Evolutionary conservation across 2,888 invertebrate species (phyloP), one percentile per base, ranked within the genome.

Genomic region (Herminia tarsipennalis): DNA sequence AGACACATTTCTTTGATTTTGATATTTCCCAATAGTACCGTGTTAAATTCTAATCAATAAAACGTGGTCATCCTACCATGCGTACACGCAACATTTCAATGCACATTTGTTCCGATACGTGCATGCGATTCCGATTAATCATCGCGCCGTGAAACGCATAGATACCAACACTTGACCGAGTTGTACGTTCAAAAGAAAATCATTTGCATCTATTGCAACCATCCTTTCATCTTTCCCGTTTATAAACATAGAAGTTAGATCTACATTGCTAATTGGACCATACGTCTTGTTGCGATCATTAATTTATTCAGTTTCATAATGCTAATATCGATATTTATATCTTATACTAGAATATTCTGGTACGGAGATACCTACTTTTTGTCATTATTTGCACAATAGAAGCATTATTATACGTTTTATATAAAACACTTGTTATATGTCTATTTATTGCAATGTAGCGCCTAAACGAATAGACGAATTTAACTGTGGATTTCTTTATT

Each of bases 131-230:
- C 49, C 58, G 56, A 75, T 69, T 68, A 66, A 70, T 69, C 70
- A 73, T 32, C 33, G 53, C 66, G 58, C 60, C 68, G 65, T 69
- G 66, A 70, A 66, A 58, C 66, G 47, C 60, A 56, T 62, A 62
- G 56, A 59, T 57, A 48, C 59, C 17, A 41, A 53, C 54, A 69
- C 68, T 81, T 74, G 81, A 81, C 81, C 81, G 68, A 78, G 41
- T 66, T 78, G 46, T 59, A 64, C 44, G 69, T 66, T 74, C 67
- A 73, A 78, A 71, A 62, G 65, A 66, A 66, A 75, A 66, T 53
- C 55, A 68, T 72, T 68, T 55, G 51, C 63, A 67, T 59, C 30
- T 48, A 58, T 57, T 48, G 40, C 24, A 56, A 50, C 18, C 17
- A 18, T 17, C 55, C 50, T 56, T 70, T 66, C 70, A 71, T 70